A percentile compares a stretch with the other conserved stretches of the same genome.
Evolutionary conservation across 2,113 vertebrate species (phyloP).

Genomic region (Alaudala cheleensis): DNA sequence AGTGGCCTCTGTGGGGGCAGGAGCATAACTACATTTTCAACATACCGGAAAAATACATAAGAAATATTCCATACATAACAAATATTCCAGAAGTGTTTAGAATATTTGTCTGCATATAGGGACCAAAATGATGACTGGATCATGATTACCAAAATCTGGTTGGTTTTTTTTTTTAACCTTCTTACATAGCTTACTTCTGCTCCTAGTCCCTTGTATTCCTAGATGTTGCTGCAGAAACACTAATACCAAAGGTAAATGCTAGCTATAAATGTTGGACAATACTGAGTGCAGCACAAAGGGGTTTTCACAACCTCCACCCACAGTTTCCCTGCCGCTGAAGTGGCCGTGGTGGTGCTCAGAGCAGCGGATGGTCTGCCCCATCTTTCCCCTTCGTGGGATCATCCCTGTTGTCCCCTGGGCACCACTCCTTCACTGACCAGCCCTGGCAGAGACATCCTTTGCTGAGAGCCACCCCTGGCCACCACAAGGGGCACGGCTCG

Average conservation of each 20-base stretch:
- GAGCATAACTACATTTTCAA: not conserved
- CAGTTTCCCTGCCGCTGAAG: not conserved
- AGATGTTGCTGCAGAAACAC: not conserved
- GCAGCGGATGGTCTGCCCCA: not conserved
- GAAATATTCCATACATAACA: not conserved
- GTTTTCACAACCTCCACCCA: not conserved
- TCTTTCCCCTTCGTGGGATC: not conserved
- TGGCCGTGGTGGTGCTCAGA: rapidly evolving
- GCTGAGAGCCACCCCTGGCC: not conserved
- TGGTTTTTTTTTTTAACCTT: not conserved
- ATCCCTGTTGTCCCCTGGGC: rapidly evolving
- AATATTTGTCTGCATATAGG: not conserved
- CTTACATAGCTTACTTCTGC: not conserved
- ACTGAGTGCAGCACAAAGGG: not conserved
- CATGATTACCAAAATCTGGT: not conserved
- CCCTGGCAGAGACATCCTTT: not conserved
- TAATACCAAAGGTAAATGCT: not conserved
- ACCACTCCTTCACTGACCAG: rapidly evolving
- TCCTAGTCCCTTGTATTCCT: not conserved
- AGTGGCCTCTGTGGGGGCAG: not conserved
- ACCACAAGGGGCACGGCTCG: rapidly evolving
- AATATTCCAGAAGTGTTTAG: not conserved
- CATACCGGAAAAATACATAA: not conserved
- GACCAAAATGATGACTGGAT: not conserved
- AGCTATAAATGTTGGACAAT: not conserved